Conservation (phyloP, 2,113 vertebrate genomes). For the Sarotherodon lohbergeri region DNA sequence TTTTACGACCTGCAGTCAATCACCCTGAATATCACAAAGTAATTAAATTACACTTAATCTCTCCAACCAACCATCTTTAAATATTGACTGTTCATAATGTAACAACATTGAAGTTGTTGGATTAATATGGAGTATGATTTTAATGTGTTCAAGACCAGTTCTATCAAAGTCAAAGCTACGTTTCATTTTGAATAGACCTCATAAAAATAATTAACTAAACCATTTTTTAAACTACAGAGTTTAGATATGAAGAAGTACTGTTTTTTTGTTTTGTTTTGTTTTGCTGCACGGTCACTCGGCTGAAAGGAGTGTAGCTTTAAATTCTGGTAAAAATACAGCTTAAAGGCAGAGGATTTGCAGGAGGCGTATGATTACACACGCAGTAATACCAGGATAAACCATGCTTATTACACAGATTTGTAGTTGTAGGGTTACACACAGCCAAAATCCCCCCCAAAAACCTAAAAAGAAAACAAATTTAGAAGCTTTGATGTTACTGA, state of each 20-base stretch:
- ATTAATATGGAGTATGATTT: not conserved
- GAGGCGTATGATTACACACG: conserved; percentile 45
- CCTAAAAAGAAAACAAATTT: not conserved
- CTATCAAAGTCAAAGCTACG: not conserved
- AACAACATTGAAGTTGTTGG: not conserved
- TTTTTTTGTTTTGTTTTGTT: not conserved
- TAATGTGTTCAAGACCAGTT: not conserved
- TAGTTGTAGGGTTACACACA: not conserved
- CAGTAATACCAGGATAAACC: conserved; percentile 52
- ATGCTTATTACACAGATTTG: conserved; percentile 49
- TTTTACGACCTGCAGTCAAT: not conserved
- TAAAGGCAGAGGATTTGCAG: conserved; percentile 40
- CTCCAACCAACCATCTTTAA: not conserved
- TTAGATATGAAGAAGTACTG: not conserved
- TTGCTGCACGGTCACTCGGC: not conserved
- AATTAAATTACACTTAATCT: not conserved
- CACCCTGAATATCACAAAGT: not conserved
- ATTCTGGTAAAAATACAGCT: conserved; percentile 33
- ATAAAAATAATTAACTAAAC: not conserved
- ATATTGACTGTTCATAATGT: not conserved
- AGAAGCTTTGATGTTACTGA: not conserved
- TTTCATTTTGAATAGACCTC: not conserved
- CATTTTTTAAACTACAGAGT: not conserved
- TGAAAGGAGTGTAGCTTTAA: conserved; percentile 4
- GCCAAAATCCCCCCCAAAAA: conserved; percentile 32